These are phyloP conservation scores for Prosapia bicincta DNA, from an alignment of 2,888 invertebrate genomes.

Conservation along the genomic window DNA sequence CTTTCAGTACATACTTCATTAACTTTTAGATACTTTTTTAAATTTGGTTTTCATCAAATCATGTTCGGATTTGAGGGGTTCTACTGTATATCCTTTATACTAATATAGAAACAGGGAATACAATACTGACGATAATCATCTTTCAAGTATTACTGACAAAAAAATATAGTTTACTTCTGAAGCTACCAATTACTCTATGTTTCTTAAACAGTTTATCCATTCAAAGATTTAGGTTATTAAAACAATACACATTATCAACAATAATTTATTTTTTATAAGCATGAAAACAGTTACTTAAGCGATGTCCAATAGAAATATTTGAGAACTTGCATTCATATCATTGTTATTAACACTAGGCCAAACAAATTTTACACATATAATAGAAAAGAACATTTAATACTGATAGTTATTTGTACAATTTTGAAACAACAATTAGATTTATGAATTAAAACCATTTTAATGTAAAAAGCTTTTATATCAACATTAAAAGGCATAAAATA, in stretches of 20 bases:
- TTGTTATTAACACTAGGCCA: not conserved
- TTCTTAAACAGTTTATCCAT: no score
- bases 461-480: not conserved
- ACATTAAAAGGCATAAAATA: not conserved
- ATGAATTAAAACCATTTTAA: not conserved
- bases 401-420: not conserved
- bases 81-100: no score
- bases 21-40: no score
- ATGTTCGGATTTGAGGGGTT: no score
- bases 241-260: not conserved
- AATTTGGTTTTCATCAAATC: no score
- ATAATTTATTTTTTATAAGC: not conserved
- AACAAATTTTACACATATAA: not conserved
- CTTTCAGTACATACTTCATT: no score
- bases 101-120: no score
- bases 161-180: no score
- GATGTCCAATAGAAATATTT: not conserved
- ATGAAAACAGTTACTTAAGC: not conserved
- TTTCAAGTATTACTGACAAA: no score
- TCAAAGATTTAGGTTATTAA: no score
- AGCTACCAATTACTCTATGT: no score
- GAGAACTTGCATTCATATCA: not conserved
- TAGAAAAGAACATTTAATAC: not conserved
- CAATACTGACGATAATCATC: no score
- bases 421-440: not conserved